phyloP scores from a whole-genome alignment of 2,113 vertebrate genomes.

The Abramis brama region DNA sequence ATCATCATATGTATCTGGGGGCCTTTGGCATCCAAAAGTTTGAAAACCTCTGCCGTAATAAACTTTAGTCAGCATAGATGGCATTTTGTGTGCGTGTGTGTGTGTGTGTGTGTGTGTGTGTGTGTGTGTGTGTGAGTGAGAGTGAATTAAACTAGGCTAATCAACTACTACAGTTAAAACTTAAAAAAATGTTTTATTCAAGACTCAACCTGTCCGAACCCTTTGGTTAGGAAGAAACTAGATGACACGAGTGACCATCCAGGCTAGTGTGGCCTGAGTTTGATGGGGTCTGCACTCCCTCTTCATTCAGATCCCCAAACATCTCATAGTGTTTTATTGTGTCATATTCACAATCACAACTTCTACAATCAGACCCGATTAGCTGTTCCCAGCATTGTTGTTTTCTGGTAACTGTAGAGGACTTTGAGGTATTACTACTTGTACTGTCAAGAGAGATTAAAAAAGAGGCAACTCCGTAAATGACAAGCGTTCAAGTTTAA shows the following conservation, averaged over 20 bases:
- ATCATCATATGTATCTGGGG: too few species aligned
- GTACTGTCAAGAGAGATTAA: constrained; percentile 7
- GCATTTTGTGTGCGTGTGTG: too few species aligned
- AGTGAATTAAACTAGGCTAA: too few species aligned
- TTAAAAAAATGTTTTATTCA: too few species aligned
- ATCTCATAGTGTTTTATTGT: constrained; percentile 2
- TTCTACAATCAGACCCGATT: constrained; percentile 10
- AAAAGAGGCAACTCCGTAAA: not conserved
- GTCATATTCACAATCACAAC: constrained; percentile 6
- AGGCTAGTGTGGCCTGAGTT: not conserved
- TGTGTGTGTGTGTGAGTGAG: too few species aligned
- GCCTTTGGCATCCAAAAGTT: too few species aligned
- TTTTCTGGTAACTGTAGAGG: not conserved
- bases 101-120: too few species aligned
- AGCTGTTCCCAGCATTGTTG: not conserved
- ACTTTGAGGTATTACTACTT: too few species aligned
- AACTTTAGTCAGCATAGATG: too few species aligned
- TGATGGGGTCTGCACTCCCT: not conserved
- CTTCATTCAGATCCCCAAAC: not conserved
- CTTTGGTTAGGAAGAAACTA: not conserved
- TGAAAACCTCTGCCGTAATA: too few species aligned
- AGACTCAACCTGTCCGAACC: not conserved
- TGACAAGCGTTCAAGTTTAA: not conserved
- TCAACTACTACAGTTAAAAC: too few species aligned
- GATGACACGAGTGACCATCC: constrained; percentile 14